Conservation (phyloP, 2,113 vertebrate genomes). For the Leptodactylus fuscus region DNA sequence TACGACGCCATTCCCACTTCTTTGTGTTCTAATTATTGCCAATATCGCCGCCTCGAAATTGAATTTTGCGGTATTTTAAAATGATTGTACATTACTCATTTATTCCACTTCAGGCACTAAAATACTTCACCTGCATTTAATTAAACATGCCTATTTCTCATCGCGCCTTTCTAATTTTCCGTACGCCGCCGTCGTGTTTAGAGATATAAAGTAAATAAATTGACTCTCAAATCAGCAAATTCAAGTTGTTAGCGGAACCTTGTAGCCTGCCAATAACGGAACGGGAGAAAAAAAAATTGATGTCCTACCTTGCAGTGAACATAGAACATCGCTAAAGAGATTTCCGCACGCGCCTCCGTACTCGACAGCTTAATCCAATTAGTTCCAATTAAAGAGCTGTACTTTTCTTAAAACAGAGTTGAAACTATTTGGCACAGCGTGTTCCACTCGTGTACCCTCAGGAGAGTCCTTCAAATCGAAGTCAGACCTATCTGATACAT, state of each 20-base stretch:
- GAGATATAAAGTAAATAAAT: slow-evolving; percentile 36
- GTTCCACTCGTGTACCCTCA: slow-evolving; percentile 27
- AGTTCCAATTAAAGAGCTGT: slow-evolving; percentile 53
- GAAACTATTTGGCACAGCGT: slow-evolving; percentile 37
- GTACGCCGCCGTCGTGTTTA: neutral
- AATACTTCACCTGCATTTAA: slow-evolving; percentile 22
- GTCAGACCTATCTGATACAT: slow-evolving; percentile 33
- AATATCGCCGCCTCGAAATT: neutral
- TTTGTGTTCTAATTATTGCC: neutral
- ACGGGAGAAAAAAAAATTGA: slow-evolving; percentile 16
- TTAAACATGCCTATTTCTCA: slow-evolving; percentile 18
- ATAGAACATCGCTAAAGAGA: neutral
- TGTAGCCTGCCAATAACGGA: neutral
- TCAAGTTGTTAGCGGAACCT: slow-evolving; percentile 2
- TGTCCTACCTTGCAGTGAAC: neutral
- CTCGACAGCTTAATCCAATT: slow-evolving; percentile 49
- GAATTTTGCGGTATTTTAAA: neutral
- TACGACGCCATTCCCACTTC: neutral
- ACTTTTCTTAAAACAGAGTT: slow-evolving; percentile 31
- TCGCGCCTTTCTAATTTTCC: no score
- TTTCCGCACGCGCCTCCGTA: neutral
- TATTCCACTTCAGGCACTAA: neutral
- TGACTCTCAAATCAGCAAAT: slow-evolving; percentile 29
- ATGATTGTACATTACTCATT: neutral
- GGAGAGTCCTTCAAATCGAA: slow-evolving; percentile 46